Percentiles rank a stretch among this genome's conserved stretches.
Evolutionary conservation across 2,113 vertebrate species (phyloP).

Genomic region (Tupaia tana): DNA sequence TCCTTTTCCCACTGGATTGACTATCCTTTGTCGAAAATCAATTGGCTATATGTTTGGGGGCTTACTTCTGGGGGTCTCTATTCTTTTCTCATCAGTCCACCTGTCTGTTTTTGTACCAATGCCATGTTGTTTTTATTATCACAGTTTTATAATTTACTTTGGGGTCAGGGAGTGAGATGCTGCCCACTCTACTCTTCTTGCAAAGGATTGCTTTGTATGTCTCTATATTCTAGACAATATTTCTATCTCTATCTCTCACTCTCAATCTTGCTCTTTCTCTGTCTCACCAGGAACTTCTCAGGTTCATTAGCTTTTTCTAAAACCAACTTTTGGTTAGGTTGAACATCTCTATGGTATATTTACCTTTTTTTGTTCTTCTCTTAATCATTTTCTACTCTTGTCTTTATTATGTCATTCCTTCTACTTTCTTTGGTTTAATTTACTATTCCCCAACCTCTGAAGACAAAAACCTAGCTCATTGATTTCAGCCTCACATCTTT

Average conservation of each 20-base stretch:
- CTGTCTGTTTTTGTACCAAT: no score
- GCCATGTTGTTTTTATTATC: no score
- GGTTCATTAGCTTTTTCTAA: not conserved
- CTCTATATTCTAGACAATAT: no score
- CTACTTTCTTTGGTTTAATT: not conserved
- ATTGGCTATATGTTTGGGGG: no score
- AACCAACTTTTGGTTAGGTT: not conserved
- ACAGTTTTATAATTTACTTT: no score
- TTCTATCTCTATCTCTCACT: no score
- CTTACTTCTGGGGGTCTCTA: no score
- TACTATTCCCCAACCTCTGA: constrained; percentile 19
- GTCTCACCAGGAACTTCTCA: not conserved
- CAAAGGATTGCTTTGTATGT: not conserved
- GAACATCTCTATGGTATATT: not conserved
- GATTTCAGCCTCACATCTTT: not conserved
- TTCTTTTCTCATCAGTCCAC: no score
- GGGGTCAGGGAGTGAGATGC: no score
- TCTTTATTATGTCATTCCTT: not conserved
- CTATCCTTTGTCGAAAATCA: no score
- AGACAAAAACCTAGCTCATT: not conserved
- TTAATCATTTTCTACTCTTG: not conserved
- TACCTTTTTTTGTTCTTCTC: not conserved
- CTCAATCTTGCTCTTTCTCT: not conserved
- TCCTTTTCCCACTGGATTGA: no score
- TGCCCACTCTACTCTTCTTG: no score